These are phyloP conservation scores for Rhinolophus ferrumequinum DNA, from an alignment of 2,113 vertebrate species.

Conservation along the genomic window DNA sequence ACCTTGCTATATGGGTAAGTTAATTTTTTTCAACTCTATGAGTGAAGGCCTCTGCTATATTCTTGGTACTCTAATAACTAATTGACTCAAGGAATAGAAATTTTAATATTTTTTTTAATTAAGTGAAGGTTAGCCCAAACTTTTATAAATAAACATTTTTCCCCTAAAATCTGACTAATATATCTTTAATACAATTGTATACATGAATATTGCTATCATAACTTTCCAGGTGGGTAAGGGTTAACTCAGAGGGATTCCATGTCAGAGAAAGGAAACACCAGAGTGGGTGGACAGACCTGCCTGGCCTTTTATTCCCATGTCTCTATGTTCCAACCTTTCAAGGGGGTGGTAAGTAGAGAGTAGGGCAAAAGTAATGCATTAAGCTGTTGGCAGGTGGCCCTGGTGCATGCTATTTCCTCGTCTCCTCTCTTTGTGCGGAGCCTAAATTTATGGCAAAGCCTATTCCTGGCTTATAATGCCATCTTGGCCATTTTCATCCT, in stretches of 20 bases:
- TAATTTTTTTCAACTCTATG: neutral
- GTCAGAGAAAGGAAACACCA: neutral
- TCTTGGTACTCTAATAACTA: slow-evolving; percentile 8
- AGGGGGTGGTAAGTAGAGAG: neutral
- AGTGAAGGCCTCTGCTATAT: neutral
- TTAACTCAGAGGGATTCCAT: neutral
- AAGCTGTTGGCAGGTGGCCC: neutral
- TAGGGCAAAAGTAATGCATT: neutral
- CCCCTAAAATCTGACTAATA: neutral
- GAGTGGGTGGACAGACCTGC: neutral
- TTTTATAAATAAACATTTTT: neutral
- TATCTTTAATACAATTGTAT: neutral
- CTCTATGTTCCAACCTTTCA: neutral
- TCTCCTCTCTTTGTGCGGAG: neutral
- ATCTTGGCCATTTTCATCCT: neutral
- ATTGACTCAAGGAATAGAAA: slow-evolving; percentile 1
- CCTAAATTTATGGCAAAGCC: neutral
- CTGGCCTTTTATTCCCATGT: neutral
- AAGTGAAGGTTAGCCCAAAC: neutral
- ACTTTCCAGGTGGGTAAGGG: neutral
- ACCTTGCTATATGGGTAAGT: slow-evolving; percentile 96
- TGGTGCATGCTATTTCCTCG: neutral
- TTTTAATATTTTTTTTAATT: slow-evolving; percentile 40
- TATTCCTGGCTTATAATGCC: neutral
- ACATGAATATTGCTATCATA: slow-evolving; percentile 18